Percentiles rank a stretch among this genome's conserved stretches.
phyloP scores from a whole-genome alignment of 2,113 vertebrate genomes.

The Fukomys damarensis region DNA sequence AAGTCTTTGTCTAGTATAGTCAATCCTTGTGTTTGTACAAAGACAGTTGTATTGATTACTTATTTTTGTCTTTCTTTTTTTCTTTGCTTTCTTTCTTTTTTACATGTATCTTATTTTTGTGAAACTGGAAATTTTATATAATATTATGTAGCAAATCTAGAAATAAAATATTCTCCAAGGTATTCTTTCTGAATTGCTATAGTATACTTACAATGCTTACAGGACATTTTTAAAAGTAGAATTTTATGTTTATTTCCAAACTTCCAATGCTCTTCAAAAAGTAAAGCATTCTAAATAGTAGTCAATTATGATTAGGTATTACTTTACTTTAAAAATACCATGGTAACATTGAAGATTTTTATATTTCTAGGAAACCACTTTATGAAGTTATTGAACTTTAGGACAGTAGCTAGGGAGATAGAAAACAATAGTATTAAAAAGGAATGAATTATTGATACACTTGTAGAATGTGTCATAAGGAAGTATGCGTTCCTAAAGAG shows the following conservation, averaged over 20 bases:
- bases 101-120: background rate
- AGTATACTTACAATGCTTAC: background rate
- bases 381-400: background rate
- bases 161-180: background rate
- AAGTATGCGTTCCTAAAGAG: background rate
- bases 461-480: background rate
- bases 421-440: background rate
- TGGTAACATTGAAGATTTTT: background rate
- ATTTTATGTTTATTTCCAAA: background rate
- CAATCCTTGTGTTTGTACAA: background rate
- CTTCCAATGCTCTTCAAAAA: background rate
- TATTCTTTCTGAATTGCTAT: background rate
- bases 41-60: background rate
- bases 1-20: background rate
- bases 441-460: background rate
- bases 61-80: background rate
- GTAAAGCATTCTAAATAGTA: background rate
- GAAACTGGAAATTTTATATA: background rate
- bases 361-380: background rate
- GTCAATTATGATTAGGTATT: background rate
- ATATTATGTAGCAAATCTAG: background rate
- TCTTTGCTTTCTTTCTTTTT: background rate
- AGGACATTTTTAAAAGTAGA: background rate
- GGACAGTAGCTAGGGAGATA: background rate
- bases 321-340: background rate